phyloP scores from a whole-genome alignment of 2,113 vertebrate species.

The Mobula hypostoma region DNA sequence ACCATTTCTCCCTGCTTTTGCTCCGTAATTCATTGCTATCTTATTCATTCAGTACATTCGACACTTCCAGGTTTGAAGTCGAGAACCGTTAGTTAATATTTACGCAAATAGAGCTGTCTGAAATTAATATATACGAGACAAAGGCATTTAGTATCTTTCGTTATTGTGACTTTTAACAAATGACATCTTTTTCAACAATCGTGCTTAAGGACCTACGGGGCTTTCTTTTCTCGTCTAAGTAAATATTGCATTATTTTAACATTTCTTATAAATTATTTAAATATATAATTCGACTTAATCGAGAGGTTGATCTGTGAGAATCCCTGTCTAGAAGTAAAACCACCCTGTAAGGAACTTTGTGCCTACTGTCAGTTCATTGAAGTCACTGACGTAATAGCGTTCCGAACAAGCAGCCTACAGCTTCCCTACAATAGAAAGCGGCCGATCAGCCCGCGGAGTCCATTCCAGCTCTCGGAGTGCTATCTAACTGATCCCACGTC shows the following conservation, averaged over 20 bases:
- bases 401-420: neutral
- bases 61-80: neutral
- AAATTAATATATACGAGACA: neutral
- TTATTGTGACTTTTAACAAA: neutral
- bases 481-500: no score
- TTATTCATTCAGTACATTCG: neutral
- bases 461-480: neutral
- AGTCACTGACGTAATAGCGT: no score
- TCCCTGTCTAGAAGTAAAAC: neutral
- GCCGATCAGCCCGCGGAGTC: neutral
- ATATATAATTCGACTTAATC: neutral
- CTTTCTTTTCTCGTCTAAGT: neutral
- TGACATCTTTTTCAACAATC: neutral
- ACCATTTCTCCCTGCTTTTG: neutral
- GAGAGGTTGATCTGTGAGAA: neutral
- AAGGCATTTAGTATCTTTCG: no score
- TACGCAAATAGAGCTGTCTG: neutral
- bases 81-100: neutral
- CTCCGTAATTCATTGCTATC: no score
- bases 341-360: neutral
- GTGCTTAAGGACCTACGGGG: neutral
- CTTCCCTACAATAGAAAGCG: neutral
- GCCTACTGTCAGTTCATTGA: neutral
- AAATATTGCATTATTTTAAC: neutral
- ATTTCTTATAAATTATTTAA: no score